phyloP scores from a whole-genome alignment of 2,113 vertebrate genomes.

The Oxyruncus cristatus region DNA sequence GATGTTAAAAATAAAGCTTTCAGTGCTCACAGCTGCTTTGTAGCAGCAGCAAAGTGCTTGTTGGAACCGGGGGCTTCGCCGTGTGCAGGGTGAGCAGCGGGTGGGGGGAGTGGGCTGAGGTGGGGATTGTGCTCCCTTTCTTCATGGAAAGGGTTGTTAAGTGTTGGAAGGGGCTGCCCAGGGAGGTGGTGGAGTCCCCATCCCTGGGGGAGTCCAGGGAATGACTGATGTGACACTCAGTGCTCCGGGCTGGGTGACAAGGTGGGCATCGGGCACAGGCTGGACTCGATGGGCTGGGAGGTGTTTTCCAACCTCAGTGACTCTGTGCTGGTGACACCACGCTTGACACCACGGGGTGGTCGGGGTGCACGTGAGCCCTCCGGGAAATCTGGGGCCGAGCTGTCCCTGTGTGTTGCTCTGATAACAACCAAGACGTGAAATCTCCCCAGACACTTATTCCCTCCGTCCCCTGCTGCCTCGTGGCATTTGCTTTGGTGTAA shows the following conservation, averaged over 20 bases:
- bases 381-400: neutral
- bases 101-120: neutral
- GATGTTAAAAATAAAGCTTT: neutral
- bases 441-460: neutral
- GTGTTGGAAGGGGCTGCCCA: neutral
- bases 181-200: neutral
- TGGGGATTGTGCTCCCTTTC: neutral
- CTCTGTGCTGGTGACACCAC: neutral
- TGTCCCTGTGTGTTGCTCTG: neutral
- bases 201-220: neutral
- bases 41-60: neutral
- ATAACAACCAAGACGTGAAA: neutral
- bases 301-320: neutral
- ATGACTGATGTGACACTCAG: neutral
- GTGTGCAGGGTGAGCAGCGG: accelerated
- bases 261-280: neutral
- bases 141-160: neutral
- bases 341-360: neutral
- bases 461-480: neutral
- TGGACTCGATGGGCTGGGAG: neutral
- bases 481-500: neutral
- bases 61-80: neutral
- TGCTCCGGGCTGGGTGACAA: neutral
- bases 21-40: neutral
- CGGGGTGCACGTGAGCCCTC: accelerated